These are phyloP conservation scores for Gryllus bimaculatus DNA, from an alignment of 1,140 invertebrate genomes.

Conservation along the genomic window DNA sequence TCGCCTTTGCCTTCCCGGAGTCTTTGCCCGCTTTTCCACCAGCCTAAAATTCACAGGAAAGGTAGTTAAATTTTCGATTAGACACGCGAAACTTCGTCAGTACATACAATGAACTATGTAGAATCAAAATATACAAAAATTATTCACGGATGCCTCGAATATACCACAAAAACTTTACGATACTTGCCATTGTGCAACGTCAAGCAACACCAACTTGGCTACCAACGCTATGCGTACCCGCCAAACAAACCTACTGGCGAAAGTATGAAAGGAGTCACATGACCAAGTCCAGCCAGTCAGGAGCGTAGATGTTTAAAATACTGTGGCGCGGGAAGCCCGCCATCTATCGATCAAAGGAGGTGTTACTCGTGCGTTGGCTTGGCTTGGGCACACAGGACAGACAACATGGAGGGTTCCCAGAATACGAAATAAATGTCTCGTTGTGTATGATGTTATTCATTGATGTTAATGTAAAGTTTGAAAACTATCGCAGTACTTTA, in stretches of 20 bases:
- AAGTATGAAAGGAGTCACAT: conserved; percentile 23
- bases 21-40: conserved; percentile 99
- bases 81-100: conserved; percentile 37
- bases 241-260: conserved; percentile 24
- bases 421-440: background rate
- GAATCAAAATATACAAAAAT: conserved; percentile 24
- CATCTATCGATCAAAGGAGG: conserved; percentile 22
- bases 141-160: conserved; percentile 30
- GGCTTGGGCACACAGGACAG: background rate
- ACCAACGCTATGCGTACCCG: conserved; percentile 28
- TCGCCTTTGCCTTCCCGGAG: conserved; percentile 98
- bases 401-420: background rate
- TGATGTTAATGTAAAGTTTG: background rate
- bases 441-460: too few species aligned
- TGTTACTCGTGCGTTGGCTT: conserved; percentile 7
- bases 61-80: conserved; percentile 36
- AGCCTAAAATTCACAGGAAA: conserved; percentile 55
- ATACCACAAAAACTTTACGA: conserved; percentile 37
- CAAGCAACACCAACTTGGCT: conserved; percentile 14
- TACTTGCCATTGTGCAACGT: conserved; percentile 39
- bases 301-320: conserved; percentile 18
- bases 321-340: conserved; percentile 20
- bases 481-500: background rate
- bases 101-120: conserved; percentile 23
- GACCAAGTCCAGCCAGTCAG: conserved; percentile 21